Evolutionary conservation across 92 coral and sea anemone genomes (phyloP).

Genomic region (Porites lobata): DNA sequence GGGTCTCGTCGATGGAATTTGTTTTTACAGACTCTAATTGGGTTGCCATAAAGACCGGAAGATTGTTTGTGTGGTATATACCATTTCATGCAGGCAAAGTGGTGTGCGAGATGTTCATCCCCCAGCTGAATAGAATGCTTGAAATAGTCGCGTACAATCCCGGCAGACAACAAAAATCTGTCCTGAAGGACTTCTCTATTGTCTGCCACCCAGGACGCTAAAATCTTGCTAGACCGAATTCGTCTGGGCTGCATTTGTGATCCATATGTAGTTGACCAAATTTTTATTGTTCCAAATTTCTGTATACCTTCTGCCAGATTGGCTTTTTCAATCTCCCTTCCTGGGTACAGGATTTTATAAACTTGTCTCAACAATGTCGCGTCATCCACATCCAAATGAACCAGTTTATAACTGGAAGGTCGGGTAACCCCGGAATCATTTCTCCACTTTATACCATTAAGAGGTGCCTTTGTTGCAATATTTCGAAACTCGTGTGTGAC

Average conservation of each 20-base stretch:
- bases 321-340: slow-evolving; percentile 22
- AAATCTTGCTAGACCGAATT: slow-evolving; percentile 63
- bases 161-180: slow-evolving; percentile 54
- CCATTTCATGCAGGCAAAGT: slow-evolving; percentile 75
- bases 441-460: slow-evolving; percentile 62
- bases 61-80: slow-evolving; percentile 22
- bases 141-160: slow-evolving; percentile 69
- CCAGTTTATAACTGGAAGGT: slow-evolving; percentile 51
- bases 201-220: slow-evolving; percentile 73
- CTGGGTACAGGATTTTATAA: slow-evolving; percentile 59
- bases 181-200: slow-evolving; percentile 60
- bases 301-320: slow-evolving; percentile 48
- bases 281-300: slow-evolving; percentile 64
- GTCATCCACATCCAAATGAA: slow-evolving; percentile 56
- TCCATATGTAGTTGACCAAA: slow-evolving; percentile 54
- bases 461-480: slow-evolving; percentile 61
- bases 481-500: slow-evolving; percentile 46
- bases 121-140: slow-evolving; percentile 51
- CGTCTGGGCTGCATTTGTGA: slow-evolving; percentile 67
- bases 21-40: slow-evolving; percentile 56
- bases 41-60: slow-evolving; percentile 50
- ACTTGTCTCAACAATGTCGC: slow-evolving; percentile 46
- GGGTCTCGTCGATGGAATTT: slow-evolving; percentile 46
- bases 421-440: slow-evolving; percentile 51
- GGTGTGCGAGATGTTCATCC: slow-evolving; percentile 21